Evolutionary conservation across 2,888 invertebrate species (phyloP), one percentile per base, ranked within the genome.

Genomic region (Lacanobia oleracea): DNA sequence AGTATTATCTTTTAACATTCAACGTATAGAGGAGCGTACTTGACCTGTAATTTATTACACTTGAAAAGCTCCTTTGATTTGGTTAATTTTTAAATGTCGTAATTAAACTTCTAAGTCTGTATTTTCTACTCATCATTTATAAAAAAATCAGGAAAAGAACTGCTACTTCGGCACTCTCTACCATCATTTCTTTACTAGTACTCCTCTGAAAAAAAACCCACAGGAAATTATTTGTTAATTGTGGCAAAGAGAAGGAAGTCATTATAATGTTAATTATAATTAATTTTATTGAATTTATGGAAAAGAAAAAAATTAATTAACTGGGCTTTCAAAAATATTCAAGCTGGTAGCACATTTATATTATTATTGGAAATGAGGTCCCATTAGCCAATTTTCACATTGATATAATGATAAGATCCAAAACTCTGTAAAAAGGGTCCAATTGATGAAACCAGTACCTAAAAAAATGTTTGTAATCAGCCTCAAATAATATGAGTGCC

Each of bases 1-100:
- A 62, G 10, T 50, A 62, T 64, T 21, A 59, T 59, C 18, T 37
- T 21, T n/a, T 75, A 27, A 37, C 9, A 18, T 23, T 37, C 23
- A 70, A 23, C 27, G 16, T 65, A 66, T 23, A 23, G 16, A 23
- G 14, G 3, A 57, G 56, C 9, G n/a, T 40, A 51, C 43, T 57
- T 50, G 43, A 50, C 23, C 43, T 37, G 21, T 57, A 50, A 74
- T 67, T 21, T 51, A 45, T 48, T 56, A 37, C 16, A 12, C 12
- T 45, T 59, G 37, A 27, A 1, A 37, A 59, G 16, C 50, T 57
- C 14, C 3, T 66, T 43, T 43, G 33, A 66, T 37, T 65, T 1
- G 2, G 7, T 51, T 40, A 27, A 51, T 57, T n/a, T 37, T 9
- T 4, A 33, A 65, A 53, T 40, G 7, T 12, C 1, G 40, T 48